Conservation (phyloP, 2,797 vertebrate genomes). For the Mus minutoides region DNA sequence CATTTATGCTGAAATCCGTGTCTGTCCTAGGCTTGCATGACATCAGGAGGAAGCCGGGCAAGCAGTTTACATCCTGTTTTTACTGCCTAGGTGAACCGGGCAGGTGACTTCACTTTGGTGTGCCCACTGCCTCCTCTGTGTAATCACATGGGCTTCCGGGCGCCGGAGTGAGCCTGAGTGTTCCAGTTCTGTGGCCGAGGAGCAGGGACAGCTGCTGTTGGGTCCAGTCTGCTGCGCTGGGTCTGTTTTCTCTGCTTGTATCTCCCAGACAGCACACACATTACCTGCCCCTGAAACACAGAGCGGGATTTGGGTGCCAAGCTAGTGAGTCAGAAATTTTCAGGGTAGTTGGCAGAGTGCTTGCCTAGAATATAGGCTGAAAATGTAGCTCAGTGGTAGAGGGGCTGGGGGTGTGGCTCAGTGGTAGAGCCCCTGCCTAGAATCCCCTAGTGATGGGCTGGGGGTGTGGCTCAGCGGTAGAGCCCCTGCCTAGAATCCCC, state of each 20-base stretch:
- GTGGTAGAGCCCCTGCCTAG: neutral
- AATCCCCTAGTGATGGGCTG: neutral
- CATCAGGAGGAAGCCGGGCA: neutral
- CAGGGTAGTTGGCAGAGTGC: neutral
- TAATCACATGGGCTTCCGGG: neutral
- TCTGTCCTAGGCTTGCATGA: neutral
- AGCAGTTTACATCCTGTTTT: neutral
- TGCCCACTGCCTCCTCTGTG: neutral
- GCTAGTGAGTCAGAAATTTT: neutral
- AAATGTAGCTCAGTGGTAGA: neutral
- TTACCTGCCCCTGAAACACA: neutral
- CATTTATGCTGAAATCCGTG: neutral
- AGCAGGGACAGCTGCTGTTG: neutral
- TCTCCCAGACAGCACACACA: neutral
- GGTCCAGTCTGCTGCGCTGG: neutral
- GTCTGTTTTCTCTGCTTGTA: neutral
- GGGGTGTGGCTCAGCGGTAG: neutral
- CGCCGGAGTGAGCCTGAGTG: too few relatives aligned
- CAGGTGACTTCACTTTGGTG: neutral
- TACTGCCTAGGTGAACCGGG: neutral
- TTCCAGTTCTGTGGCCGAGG: neutral
- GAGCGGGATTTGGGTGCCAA: neutral
- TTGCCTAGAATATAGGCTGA: neutral
- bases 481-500: neutral
- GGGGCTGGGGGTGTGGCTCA: neutral